A percentile compares a stretch with the other conserved stretches of the same genome.
These are phyloP conservation scores for Dicyrtoma fusca DNA, from an alignment of 2,888 invertebrate species.

Conservation along the genomic window DNA sequence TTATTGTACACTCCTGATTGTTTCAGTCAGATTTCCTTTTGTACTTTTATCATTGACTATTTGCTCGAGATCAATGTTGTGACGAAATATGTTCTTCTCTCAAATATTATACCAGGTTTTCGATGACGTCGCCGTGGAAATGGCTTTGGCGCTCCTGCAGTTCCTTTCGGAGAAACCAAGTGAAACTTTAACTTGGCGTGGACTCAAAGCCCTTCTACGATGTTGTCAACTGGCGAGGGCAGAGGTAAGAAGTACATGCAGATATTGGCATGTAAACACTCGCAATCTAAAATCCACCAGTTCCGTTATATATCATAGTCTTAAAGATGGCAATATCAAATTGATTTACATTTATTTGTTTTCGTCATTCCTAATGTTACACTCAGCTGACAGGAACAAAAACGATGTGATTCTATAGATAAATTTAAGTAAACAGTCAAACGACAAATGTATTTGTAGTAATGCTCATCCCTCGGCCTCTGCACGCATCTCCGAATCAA, in stretches of 20 bases:
- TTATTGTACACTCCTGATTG: slow-evolving; percentile 4
- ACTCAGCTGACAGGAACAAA: too few species aligned
- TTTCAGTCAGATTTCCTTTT: slow-evolving; percentile 6
- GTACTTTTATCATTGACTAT: not conserved
- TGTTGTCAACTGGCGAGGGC: slow-evolving; percentile 75
- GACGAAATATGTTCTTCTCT: not conserved
- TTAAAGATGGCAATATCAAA: too few species aligned
- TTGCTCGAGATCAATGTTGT: not conserved
- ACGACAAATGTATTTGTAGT: too few species aligned
- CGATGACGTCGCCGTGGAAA: slow-evolving; percentile 89
- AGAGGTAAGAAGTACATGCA: slow-evolving; percentile 59
- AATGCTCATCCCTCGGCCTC: too few species aligned
- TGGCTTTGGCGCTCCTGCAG: slow-evolving; percentile 88
- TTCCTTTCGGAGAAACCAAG: slow-evolving; percentile 74
- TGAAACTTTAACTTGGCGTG: slow-evolving; percentile 70
- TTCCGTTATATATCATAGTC: not conserved
- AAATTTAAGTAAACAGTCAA: too few species aligned
- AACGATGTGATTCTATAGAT: too few species aligned
- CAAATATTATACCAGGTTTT: slow-evolving; percentile 70
- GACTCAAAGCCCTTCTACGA: slow-evolving; percentile 75
- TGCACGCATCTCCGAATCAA: too few species aligned
- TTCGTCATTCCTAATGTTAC: too few species aligned
- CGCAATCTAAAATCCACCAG: not conserved
- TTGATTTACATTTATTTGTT: too few species aligned
- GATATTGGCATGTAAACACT: not conserved